Percentiles rank a stretch among this genome's conserved stretches.
These are phyloP conservation scores for Emmelina monodactyla DNA, from an alignment of 2,888 invertebrate genomes.

Conservation along the genomic window DNA sequence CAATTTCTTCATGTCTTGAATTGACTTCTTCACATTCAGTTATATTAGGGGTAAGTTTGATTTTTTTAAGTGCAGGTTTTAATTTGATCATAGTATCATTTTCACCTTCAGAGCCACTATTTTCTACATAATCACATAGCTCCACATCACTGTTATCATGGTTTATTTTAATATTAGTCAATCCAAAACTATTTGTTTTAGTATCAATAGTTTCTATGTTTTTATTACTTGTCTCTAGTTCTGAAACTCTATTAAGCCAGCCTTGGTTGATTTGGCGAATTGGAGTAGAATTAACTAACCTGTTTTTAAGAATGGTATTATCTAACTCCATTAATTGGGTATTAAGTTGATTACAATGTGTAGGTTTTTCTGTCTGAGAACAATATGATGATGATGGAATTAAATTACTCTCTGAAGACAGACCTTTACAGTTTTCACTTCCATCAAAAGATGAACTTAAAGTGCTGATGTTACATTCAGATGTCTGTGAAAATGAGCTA, in stretches of 20 bases:
- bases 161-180: slow-evolving; percentile 34
- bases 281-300: no score
- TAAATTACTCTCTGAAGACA: neutral
- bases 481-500: slow-evolving; percentile 23
- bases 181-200: slow-evolving; percentile 32
- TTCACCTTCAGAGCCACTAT: slow-evolving; percentile 73
- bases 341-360: neutral
- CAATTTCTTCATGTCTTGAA: neutral
- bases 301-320: no score
- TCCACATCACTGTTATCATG: slow-evolving; percentile 25
- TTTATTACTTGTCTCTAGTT: slow-evolving; percentile 25
- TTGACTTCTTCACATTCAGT: neutral
- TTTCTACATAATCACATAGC: slow-evolving; percentile 72
- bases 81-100: slow-evolving; percentile 42
- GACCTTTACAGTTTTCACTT: neutral
- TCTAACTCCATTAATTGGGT: slow-evolving; percentile 14
- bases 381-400: no score
- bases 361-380: neutral
- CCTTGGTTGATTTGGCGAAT: slow-evolving; percentile 41
- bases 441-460: neutral
- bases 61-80: slow-evolving; percentile 67
- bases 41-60: slow-evolving; percentile 29
- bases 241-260: slow-evolving; percentile 56
- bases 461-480: neutral
- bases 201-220: neutral